These are phyloP conservation scores for Atopsyche davidsoni DNA, from an alignment of 1,140 invertebrate genomes.

Conservation along the genomic window DNA sequence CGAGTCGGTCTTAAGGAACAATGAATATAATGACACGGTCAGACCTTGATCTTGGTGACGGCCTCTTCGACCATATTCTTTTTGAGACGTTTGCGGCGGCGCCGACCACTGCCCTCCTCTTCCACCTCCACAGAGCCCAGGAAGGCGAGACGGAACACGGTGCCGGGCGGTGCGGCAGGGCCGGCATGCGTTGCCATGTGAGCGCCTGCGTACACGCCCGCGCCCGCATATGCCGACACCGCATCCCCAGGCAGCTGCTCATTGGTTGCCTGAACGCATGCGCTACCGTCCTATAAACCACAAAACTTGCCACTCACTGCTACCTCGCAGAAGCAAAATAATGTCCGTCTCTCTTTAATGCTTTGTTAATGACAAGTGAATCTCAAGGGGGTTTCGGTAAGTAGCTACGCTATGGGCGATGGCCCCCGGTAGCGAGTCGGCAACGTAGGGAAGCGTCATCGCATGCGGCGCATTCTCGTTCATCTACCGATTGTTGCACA, in stretches of 20 bases:
- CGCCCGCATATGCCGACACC: conserved; percentile 26
- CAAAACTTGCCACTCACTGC: conserved; percentile 27
- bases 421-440: no score
- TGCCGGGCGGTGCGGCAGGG: conserved; percentile 51
- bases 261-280: conserved; percentile 31
- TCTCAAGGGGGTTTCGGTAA: no score
- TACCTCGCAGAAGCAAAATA: conserved; percentile 9
- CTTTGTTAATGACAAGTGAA: no score
- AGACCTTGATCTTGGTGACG: conserved; percentile 93
- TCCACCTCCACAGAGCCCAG: conserved; percentile 80
- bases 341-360: conserved; percentile 24
- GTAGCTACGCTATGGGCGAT: no score
- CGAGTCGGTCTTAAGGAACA: no score
- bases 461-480: conserved; percentile 17
- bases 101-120: conserved; percentile 63
- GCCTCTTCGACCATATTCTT: conserved; percentile 94
- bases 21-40: no score
- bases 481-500: conserved; percentile 18
- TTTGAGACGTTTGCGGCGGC: conserved; percentile 70
- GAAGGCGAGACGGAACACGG: conserved; percentile 75
- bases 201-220: no score
- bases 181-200: no score
- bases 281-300: conserved; percentile 29
- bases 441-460: conserved; percentile 20
- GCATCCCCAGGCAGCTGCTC: conserved; percentile 18